These are phyloP conservation scores for Alitta virens DNA, from an alignment of 2,888 invertebrate genomes.

Conservation along the genomic window DNA sequence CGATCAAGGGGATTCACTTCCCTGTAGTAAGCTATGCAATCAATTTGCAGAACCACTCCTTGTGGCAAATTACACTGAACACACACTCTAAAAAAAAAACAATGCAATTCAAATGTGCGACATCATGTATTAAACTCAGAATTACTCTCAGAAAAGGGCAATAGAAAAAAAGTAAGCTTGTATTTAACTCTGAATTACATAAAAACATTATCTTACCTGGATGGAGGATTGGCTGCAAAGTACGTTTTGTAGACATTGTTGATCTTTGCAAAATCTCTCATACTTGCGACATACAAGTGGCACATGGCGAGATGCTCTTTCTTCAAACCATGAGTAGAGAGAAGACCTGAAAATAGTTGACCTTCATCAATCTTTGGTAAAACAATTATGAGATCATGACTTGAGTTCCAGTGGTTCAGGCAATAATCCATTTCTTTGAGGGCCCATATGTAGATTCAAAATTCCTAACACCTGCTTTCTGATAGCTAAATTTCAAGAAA, in stretches of 20 bases:
- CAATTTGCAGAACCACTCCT: conserved; percentile 41
- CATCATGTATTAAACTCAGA: no score
- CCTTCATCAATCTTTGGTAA: no score
- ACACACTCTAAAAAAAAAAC: conserved; percentile 38
- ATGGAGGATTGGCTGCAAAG: conserved; percentile 75
- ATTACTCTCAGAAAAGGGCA: no score
- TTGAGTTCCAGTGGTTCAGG: no score
- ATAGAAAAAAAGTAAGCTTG: no score
- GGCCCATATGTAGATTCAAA: no score
- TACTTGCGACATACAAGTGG: conserved; percentile 79
- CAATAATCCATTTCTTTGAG: no score
- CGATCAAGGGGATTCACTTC: conserved; percentile 15
- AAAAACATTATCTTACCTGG: conserved; percentile 42
- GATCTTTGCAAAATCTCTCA: conserved; percentile 74
- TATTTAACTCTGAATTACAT: no score
- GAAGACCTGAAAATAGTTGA: background rate
- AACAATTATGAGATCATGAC: no score
- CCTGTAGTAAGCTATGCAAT: conserved; percentile 30
- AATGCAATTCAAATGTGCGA: no score
- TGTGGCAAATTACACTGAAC: conserved; percentile 42
- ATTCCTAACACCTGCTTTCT: no score
- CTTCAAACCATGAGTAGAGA: conserved; percentile 55
- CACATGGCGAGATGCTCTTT: conserved; percentile 75
- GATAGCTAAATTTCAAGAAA: no score
- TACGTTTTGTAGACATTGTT: conserved; percentile 76